Base-by-base conservation (phyloP, 2,797 vertebrate genomes). In the Anolis apletophallus region DNA sequence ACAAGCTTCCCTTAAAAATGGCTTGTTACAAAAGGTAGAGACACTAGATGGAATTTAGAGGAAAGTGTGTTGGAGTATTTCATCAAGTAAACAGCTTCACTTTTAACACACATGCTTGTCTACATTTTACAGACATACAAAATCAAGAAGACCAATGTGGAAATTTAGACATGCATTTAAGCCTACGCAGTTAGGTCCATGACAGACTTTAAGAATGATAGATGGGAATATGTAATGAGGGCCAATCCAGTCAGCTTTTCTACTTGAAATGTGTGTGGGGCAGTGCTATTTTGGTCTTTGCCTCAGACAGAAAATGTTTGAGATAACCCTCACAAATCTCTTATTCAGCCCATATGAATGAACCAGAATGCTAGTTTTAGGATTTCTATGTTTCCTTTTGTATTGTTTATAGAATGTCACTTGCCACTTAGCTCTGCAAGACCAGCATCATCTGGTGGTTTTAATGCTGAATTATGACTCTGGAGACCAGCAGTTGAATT, bases 311-410 rank as follows among this genome's bases (percentile, higher is more conserved):
- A 73, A 46, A 12, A 36, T 40, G 0, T 36, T 36, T 23, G 3
- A n/a, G 21, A 26, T 34, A 46, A 23, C 59, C 21, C 10, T 19
- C 5, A 34, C 16, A 26, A 80, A 26, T 32, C 21, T 32, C 29
- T n/a, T 83, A 23, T 23, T 40, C 40, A 77, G 12, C 3, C 29
- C 19, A 54, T 8, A 3, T 54, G 11, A 29, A 40, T 75, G 54
- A 32, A 57, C 57, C 23, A 64, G 69, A 52, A 21, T 1, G 0
- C 5, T 0, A 0, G 52, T 61, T 16, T 4, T 36, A 71, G 50
- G 40, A 1, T 34, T 50, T 29, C 74, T 13, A 12, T 36, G 12
- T 69, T 82, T 57, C 55, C 0, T 7, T 12, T 54, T 54, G 10
- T 36, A 13, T 68, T 13, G 17, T 55, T 85, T 74, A 14, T 9